Evolutionary conservation across 2,888 invertebrate genomes (phyloP).

Genomic region (Muscina levida): DNA sequence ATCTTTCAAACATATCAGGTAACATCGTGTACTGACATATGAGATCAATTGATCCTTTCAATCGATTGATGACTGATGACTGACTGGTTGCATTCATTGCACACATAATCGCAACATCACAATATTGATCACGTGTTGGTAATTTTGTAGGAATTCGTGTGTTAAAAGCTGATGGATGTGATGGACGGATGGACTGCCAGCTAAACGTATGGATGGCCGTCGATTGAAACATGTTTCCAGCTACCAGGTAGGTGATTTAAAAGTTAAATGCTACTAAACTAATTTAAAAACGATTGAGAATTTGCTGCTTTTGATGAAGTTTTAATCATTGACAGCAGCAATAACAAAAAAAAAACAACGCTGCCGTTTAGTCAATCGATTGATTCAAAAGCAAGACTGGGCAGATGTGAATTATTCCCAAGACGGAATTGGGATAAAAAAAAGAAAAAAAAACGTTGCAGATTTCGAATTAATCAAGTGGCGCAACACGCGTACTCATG

Average conservation of each 20-base stretch:
- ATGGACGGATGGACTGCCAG: conserved; percentile 72
- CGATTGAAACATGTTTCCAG: conserved; percentile 61
- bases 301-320: conserved; percentile 69
- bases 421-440: background rate
- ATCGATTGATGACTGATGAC: no score
- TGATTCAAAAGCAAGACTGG: conserved; percentile 7
- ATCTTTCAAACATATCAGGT: background rate
- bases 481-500: background rate
- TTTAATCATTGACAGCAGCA: conserved; percentile 64
- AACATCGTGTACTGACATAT: no score
- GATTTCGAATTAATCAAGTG: background rate
- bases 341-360: conserved; percentile 3
- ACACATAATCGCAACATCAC: no score
- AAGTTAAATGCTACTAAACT: conserved; percentile 77
- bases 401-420: conserved; percentile 26
- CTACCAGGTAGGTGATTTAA: conserved; percentile 50
- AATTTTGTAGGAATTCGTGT: conserved; percentile 69
- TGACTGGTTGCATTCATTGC: no score
- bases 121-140: conserved; percentile 73
- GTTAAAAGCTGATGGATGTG: background rate
- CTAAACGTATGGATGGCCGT: conserved; percentile 68
- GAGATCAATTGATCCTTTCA: no score
- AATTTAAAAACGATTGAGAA: conserved; percentile 78
- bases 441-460: conserved; percentile 18
- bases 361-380: background rate